Evolutionary conservation across 1,140 invertebrate species (phyloP).

Genomic region (Marisa cornuarietis): DNA sequence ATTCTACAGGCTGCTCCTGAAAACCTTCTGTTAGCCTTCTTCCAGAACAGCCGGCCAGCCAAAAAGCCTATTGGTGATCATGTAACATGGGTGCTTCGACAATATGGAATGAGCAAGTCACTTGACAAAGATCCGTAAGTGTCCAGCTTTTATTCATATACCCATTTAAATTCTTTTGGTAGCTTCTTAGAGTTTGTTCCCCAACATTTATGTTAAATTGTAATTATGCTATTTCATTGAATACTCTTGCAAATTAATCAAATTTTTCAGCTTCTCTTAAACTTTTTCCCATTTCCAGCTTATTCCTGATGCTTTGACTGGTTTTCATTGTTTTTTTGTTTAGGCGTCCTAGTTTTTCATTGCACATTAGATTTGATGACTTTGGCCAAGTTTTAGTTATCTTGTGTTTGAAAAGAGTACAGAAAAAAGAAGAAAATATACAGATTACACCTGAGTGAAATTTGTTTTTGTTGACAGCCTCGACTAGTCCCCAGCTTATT

Average conservation of each 20-base stretch:
- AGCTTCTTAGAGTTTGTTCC: not conserved
- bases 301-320: not conserved
- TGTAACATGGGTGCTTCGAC: conserved; percentile 51
- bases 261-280: too few species aligned
- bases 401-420: too few species aligned
- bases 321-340: not conserved
- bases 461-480: too few species aligned
- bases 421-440: too few species aligned
- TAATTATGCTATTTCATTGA: too few species aligned
- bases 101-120: conserved; percentile 58
- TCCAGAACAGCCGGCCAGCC: conserved; percentile 52
- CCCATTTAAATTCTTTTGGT: not conserved
- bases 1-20: conserved; percentile 57
- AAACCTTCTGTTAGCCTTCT: conserved; percentile 60
- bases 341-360: not conserved
- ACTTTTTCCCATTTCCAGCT: too few species aligned
- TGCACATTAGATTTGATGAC: not conserved
- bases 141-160: not conserved
- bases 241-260: too few species aligned
- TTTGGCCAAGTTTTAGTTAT: too few species aligned
- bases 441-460: too few species aligned
- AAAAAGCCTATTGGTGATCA: conserved; percentile 62
- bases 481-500: too few species aligned
- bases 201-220: too few species aligned
- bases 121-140: conserved; percentile 51